A percentile compares a stretch with the other conserved stretches of the same genome.
Conservation (phyloP, 2,113 vertebrate genomes). For the Alethe castanea region DNA sequence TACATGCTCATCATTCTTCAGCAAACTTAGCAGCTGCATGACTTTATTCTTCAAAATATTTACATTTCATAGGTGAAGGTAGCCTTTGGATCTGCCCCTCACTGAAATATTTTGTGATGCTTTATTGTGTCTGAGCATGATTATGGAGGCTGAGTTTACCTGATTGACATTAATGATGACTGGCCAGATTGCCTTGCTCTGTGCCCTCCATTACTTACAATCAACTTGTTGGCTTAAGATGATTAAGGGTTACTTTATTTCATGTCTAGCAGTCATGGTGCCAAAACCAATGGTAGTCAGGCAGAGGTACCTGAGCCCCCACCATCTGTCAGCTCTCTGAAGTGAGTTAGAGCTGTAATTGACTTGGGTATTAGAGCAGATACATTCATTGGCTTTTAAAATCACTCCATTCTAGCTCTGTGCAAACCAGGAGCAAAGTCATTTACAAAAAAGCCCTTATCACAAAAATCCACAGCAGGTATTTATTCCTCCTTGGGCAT, state of each 20-base stretch:
- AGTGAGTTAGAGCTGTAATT: neutral
- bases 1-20: neutral
- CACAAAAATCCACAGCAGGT: neutral
- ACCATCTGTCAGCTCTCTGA: neutral
- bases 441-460: neutral
- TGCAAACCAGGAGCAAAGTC: neutral
- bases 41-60: neutral
- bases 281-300: neutral
- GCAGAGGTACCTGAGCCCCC: neutral
- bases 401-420: neutral
- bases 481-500: neutral
- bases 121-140: neutral
- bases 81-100: neutral
- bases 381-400: neutral
- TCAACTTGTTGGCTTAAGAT: neutral
- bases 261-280: neutral
- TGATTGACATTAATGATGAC: neutral
- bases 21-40: neutral
- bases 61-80: neutral
- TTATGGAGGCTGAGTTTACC: neutral
- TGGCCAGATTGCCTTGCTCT: neutral
- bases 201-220: neutral
- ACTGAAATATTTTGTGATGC: neutral
- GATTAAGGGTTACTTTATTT: neutral
- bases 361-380: neutral